Base-by-base conservation (phyloP, 2,113 vertebrate species). In the Tonatia bakeri region DNA sequence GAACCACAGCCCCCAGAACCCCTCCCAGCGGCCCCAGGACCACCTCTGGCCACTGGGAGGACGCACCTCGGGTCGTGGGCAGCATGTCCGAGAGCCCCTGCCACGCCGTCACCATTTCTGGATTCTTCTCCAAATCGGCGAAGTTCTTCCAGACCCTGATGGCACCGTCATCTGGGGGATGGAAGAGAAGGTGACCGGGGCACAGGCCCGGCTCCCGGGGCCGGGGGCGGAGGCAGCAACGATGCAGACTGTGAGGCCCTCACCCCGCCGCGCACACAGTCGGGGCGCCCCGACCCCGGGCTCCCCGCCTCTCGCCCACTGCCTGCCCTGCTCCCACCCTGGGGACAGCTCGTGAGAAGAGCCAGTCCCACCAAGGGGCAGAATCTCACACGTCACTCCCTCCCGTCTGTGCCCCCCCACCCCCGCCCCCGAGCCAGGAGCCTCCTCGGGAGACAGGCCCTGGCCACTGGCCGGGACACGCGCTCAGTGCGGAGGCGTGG, bases 51-150 rank as follows among this genome's bases (percentile, higher is more conserved):
- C 45, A 38, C 61, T 97, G 31, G 92, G 87, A 95, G 94, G 94
- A 98, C 99, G 97, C 97, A 99, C 99, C 99, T 99, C 99, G 98
- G 26, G 99, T 99, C 0, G 99, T 99, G 2, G 99, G 99, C 97
- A 99, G 98, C 99, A 99, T 99, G 98, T 99, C 99, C 0, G 99
- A 99, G n/a, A 99, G 98, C 16, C 99, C 99, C 98, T 99, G 99
- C 99, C 99, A 99, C 0, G 99, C 99, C 0, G 99, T 99, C 93
- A 99, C 99, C 99, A 99, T 99, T 98, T 99, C 99, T 0, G 99
- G 99, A 94, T 99, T 99, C 98, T 99, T 99, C 87, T 99, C 99
- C 95, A 99, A 98, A 97, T 99, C 99, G 0, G 99, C 99, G 56
- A 99, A 99, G 97, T 99, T 99, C 98, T 99, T 99, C 99, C 99